Evolutionary conservation across 2,113 vertebrate species (phyloP).

Genomic region (Cromileptes altivelis): DNA sequence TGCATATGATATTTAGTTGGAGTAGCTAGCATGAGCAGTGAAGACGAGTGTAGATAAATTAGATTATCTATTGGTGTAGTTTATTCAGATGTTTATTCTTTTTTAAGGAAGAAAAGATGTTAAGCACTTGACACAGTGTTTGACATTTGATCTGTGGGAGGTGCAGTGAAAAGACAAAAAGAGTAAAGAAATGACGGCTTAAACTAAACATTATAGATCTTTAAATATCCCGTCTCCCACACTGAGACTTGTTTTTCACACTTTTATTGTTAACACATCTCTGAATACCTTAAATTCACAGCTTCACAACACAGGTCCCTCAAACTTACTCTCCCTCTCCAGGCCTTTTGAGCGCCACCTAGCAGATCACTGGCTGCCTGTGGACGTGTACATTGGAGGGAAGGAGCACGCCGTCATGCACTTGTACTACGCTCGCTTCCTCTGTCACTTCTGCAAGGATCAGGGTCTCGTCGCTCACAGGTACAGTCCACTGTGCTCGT

Average conservation of each 20-base stretch:
- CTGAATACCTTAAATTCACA: neutral
- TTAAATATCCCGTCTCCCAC: neutral
- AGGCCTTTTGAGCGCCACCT: constrained; percentile 89
- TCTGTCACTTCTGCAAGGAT: constrained; percentile 93
- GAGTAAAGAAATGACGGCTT: neutral
- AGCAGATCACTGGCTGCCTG: constrained; percentile 95
- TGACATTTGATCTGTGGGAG: neutral
- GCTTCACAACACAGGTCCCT: neutral
- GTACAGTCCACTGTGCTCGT: constrained; percentile 67
- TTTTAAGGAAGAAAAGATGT: neutral
- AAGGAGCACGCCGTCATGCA: constrained; percentile 99
- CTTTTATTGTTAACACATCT: neutral
- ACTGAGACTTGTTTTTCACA: neutral
- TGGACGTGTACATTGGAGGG: constrained; percentile 95
- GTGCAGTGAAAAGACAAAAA: neutral
- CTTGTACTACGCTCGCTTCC: constrained; percentile 95
- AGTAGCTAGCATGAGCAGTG: neutral
- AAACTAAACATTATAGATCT: neutral
- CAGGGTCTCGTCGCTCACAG: constrained; percentile 91
- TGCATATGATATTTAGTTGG: neutral
- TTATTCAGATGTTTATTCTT: no score
- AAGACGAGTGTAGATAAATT: neutral
- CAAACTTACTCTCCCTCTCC: constrained; percentile 20
- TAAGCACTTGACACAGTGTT: neutral
- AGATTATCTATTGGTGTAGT: no score